Evolutionary conservation across 2,888 invertebrate genomes (phyloP).

Genomic region (Atrina japonica): DNA sequence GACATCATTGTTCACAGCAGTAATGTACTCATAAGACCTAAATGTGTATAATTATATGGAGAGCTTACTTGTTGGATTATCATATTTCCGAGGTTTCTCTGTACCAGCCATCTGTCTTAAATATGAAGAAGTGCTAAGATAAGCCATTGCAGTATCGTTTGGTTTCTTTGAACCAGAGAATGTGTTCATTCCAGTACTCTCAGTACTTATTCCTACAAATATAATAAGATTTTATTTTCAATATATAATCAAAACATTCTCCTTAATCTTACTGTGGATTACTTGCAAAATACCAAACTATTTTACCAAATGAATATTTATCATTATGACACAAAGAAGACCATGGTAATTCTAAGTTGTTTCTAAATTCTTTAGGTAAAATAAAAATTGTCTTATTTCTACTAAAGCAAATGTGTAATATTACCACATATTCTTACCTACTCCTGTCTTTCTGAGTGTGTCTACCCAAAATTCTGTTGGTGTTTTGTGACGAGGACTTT

Average conservation of each 20-base stretch:
- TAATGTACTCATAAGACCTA: no score
- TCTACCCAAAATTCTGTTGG: constrained; percentile 75
- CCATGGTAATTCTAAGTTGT: no score
- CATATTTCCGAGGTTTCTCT: constrained; percentile 65
- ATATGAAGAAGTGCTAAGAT: constrained; percentile 76
- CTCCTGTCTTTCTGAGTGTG: constrained; percentile 71
- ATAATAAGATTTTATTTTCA: no score
- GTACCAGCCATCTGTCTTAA: constrained; percentile 75
- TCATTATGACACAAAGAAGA: no score
- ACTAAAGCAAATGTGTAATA: no score
- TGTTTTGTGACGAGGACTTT: constrained; percentile 73
- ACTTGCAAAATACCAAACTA: no score
- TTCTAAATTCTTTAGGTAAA: background rate
- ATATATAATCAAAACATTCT: no score
- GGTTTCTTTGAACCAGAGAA: constrained; percentile 66
- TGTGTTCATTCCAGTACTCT: constrained; percentile 73
- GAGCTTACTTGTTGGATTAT: constrained; percentile 61
- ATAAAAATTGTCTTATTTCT: background rate
- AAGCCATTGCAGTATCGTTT: constrained; percentile 68
- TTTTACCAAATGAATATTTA: no score
- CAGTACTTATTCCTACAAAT: constrained; percentile 69
- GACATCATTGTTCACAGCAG: no score
- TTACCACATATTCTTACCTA: constrained; percentile 56
- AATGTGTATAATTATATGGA: no score
- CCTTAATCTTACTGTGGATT: no score